phyloP scores from a whole-genome alignment of 2,113 vertebrate species.

The Mugil cephalus region DNA sequence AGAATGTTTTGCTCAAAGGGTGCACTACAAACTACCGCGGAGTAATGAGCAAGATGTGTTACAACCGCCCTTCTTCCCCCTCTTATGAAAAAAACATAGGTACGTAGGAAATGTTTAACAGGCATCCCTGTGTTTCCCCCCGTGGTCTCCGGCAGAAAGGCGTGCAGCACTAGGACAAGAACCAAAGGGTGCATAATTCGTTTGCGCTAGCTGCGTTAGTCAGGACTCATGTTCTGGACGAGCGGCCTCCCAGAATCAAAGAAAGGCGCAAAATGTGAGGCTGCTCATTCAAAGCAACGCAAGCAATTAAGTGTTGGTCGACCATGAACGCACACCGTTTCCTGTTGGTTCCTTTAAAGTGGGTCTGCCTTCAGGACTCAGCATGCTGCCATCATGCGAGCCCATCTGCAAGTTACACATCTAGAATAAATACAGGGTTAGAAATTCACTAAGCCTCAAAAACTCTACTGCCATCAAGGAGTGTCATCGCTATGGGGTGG shows the following conservation, averaged over 20 bases:
- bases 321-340: slow-evolving; percentile 5
- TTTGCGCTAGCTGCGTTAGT: slow-evolving; percentile 34
- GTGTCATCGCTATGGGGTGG: too few relatives aligned
- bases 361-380: slow-evolving; percentile 19
- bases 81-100: slow-evolving; percentile 58
- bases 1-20: slow-evolving; percentile 24
- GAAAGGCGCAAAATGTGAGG: slow-evolving; percentile 48
- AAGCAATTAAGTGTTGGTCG: slow-evolving; percentile 41
- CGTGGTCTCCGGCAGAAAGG: too few relatives aligned
- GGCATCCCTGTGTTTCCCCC: not conserved
- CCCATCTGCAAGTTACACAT: too few relatives aligned
- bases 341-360: slow-evolving; percentile 7
- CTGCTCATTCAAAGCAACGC: slow-evolving; percentile 37
- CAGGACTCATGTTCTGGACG: slow-evolving; percentile 32
- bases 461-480: too few relatives aligned
- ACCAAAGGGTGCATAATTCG: slow-evolving; percentile 23
- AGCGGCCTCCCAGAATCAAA: slow-evolving; percentile 33
- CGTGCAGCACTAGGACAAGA: slow-evolving; percentile 6
- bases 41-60: slow-evolving; percentile 52
- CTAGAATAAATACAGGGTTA: too few relatives aligned
- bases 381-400: not conserved
- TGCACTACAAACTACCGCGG: slow-evolving; percentile 4
- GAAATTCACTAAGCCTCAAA: too few relatives aligned
- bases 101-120: slow-evolving; percentile 68
- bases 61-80: not conserved